Evolutionary conservation across 1,140 invertebrate species (phyloP).

Genomic region (Bicyclus anynana): DNA sequence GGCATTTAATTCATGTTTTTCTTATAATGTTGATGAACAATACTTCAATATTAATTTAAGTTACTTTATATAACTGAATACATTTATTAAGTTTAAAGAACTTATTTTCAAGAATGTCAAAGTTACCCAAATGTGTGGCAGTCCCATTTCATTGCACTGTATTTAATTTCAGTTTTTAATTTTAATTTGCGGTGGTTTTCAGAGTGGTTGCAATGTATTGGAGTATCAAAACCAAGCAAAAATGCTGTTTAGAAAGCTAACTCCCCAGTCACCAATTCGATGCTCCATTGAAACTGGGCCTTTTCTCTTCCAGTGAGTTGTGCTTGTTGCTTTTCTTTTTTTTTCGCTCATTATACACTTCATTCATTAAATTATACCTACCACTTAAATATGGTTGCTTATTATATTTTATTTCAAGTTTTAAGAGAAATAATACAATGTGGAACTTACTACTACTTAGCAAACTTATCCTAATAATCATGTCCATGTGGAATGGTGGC

Average conservation of each 20-base stretch:
- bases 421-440: no score
- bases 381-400: neutral
- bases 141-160: neutral
- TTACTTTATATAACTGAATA: no score
- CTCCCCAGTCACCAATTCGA: slow-evolving; percentile 89
- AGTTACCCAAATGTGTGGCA: no score
- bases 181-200: slow-evolving; percentile 71
- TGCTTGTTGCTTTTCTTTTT: slow-evolving; percentile 50
- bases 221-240: slow-evolving; percentile 99
- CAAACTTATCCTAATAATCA: no score
- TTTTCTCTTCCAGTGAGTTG: slow-evolving; percentile 98
- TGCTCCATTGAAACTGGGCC: slow-evolving; percentile 98
- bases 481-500: no score
- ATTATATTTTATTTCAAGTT: no score
- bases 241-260: slow-evolving; percentile 97
- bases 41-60: no score
- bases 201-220: slow-evolving; percentile 94
- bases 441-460: no score
- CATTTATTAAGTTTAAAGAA: no score
- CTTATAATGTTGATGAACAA: no score
- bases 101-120: no score
- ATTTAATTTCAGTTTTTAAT: slow-evolving; percentile 34
- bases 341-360: neutral
- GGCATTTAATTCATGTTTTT: no score
- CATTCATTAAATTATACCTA: neutral